phyloP scores from a whole-genome alignment of 1,140 invertebrate species.

The Temnothorax nylanderi region DNA sequence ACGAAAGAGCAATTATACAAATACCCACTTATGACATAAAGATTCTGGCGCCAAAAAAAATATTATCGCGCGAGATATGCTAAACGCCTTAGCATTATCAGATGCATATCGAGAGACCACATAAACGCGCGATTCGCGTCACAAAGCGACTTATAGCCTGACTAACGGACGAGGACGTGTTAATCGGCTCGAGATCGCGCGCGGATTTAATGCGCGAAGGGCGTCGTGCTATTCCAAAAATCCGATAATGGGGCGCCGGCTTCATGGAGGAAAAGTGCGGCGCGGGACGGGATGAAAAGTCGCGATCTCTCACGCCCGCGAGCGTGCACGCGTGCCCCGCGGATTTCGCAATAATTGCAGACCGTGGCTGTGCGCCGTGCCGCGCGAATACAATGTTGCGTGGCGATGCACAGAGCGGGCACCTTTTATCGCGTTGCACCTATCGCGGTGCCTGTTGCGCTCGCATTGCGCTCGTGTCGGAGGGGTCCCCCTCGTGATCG shows the following conservation, averaged over 20 bases:
- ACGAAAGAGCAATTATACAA: conserved; percentile 23
- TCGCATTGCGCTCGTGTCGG: conserved; percentile 53
- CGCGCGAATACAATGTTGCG: conserved; percentile 63
- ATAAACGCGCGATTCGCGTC: neutral
- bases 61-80: conserved; percentile 3
- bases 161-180: conserved; percentile 38
- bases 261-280: neutral
- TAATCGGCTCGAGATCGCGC: conserved; percentile 35
- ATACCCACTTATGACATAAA: neutral
- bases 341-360: conserved; percentile 70
- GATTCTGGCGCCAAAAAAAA: neutral
- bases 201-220: neutral
- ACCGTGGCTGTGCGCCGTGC: neutral
- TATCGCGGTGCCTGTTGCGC: conserved; percentile 61
- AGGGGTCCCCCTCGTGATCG: conserved; percentile 42
- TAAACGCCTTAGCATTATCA: conserved; percentile 11
- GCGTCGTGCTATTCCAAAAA: conserved; percentile 20
- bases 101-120: neutral
- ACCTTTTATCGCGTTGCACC: conserved; percentile 65
- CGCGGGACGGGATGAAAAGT: conserved; percentile 59
- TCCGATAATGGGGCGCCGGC: conserved; percentile 4
- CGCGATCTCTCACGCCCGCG: conserved; percentile 63
- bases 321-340: conserved; percentile 51
- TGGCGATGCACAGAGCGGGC: conserved; percentile 62
- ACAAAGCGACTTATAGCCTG: neutral